Conservation (phyloP, 2,113 vertebrate genomes). For the Dasypus novemcinctus region DNA sequence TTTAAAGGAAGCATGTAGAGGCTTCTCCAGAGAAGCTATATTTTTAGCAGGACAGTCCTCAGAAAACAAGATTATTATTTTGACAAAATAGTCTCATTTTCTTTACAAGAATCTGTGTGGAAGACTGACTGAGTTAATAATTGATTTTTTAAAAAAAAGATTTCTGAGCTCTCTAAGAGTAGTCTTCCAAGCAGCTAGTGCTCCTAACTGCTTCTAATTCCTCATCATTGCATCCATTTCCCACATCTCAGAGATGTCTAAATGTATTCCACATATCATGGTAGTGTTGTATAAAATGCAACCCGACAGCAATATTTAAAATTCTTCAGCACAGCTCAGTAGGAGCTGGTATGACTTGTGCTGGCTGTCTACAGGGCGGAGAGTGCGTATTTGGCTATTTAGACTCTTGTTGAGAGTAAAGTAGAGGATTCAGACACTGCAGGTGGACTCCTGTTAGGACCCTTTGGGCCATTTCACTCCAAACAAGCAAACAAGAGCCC, state of each 20-base stretch:
- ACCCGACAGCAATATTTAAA: conserved; percentile 72
- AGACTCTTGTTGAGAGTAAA: background rate
- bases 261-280: conserved; percentile 48
- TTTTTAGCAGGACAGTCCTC: conserved; percentile 66
- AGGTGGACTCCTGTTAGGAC: conserved; percentile 45
- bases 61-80: conserved; percentile 72
- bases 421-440: conserved; percentile 15
- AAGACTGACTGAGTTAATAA: conserved; percentile 77
- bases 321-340: conserved; percentile 26
- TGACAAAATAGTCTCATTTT: conserved; percentile 74
- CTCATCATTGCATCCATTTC: conserved; percentile 67
- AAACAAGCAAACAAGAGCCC: conserved; percentile 51
- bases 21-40: conserved; percentile 56
- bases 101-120: conserved; percentile 53
- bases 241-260: conserved; percentile 71
- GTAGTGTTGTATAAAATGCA: conserved; percentile 74
- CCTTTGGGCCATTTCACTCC: conserved; percentile 45
- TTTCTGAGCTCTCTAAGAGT: conserved; percentile 68
- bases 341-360: conserved; percentile 47
- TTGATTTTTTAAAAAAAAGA: conserved; percentile 68
- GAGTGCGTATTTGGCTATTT: conserved; percentile 38
- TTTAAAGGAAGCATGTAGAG: conserved; percentile 36
- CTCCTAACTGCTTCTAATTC: conserved; percentile 71
- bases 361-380: background rate
- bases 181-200: conserved; percentile 49